phyloP scores from a whole-genome alignment of 53 echinoderm and acorn worm species.

The Temnopleurus reevesii region DNA sequence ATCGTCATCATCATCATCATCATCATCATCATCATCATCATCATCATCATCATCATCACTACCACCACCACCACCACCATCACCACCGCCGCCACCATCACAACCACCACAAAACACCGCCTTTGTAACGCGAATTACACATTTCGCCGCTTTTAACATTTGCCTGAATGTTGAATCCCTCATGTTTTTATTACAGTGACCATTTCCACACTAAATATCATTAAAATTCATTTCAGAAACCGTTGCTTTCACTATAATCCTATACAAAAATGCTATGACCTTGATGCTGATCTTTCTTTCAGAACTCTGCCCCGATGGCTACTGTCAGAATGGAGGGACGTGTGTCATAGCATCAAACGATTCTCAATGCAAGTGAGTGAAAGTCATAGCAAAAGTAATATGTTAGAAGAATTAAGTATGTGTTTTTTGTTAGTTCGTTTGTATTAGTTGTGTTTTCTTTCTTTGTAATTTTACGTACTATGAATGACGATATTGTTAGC shows the following conservation, averaged over 20 bases:
- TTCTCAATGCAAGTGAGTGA: slow-evolving; percentile 32
- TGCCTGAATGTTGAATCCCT: no score
- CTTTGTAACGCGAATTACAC: background rate
- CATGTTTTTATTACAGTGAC: no score
- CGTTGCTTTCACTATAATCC: no score
- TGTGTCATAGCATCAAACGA: background rate
- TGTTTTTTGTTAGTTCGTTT: no score
- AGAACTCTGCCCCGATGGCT: slow-evolving; percentile 50
- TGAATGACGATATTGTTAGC: no score
- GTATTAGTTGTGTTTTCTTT: no score
- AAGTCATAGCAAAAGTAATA: no score
- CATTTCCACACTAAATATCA: background rate
- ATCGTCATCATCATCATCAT: background rate
- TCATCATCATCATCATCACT: background rate
- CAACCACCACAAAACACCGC: background rate
- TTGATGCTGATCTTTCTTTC: background rate
- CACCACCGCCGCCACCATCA: background rate
- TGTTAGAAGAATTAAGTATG: no score
- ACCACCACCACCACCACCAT: slow-evolving; percentile 9
- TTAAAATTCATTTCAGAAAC: no score
- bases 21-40: background rate
- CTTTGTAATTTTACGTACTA: no score
- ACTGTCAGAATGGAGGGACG: slow-evolving; percentile 42
- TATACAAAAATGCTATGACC: background rate
- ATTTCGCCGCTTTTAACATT: background rate